A percentile compares a stretch with the other conserved stretches of the same genome.
Conservation (phyloP, 2,797 vertebrate species). For the Sebastes iracundus region DNA sequence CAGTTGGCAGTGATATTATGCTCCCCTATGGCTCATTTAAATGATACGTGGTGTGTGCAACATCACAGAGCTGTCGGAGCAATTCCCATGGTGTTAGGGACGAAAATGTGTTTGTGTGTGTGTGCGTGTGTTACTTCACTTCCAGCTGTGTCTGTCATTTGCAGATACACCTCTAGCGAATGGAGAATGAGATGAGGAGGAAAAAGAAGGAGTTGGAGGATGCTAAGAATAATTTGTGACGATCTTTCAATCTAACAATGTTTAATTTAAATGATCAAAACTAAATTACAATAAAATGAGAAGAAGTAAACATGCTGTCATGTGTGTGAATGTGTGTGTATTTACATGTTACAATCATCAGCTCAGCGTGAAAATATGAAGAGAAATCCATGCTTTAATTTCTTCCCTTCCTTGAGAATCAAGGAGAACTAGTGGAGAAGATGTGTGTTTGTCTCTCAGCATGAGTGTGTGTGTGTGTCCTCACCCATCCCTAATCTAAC, state of each 20-base stretch:
- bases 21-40: conserved; percentile 43
- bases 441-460: conserved; percentile 16
- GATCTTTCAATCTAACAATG: background rate
- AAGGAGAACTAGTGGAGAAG: background rate
- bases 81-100: conserved; percentile 19
- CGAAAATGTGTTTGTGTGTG: background rate
- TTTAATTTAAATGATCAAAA: background rate
- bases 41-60: conserved; percentile 7
- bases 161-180: too few relatives aligned
- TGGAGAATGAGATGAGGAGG: too few relatives aligned
- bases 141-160: too few relatives aligned
- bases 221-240: too few relatives aligned
- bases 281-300: background rate
- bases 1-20: background rate
- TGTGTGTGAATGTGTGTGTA: background rate
- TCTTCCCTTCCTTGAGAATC: background rate
- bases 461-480: conserved; percentile 11
- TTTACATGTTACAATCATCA: background rate
- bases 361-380: background rate
- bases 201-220: too few relatives aligned
- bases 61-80: conserved; percentile 34
- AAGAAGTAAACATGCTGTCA: background rate
- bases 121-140: background rate
- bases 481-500: background rate
- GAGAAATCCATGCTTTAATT: conserved; percentile 10